These are phyloP conservation scores for Glaucomys volans DNA, from an alignment of 2,113 vertebrate genomes.

Conservation along the genomic window DNA sequence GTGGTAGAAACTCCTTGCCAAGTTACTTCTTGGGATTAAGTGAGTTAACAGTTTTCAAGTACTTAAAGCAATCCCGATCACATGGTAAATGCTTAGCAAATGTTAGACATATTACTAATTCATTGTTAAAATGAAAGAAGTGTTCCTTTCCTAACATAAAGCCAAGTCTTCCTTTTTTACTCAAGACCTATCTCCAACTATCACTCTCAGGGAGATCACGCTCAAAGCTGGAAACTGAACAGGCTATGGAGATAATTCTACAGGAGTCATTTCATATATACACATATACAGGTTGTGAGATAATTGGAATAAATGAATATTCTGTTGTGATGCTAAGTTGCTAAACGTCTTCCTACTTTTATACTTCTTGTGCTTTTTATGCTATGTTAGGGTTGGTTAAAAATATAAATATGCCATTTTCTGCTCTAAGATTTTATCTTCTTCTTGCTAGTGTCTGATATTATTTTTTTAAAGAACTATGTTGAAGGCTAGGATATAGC, in stretches of 20 bases:
- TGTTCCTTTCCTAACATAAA: neutral
- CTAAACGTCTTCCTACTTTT: neutral
- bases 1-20: neutral
- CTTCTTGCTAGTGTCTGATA: neutral
- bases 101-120: slow-evolving; percentile 43
- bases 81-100: slow-evolving; percentile 30
- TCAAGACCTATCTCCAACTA: neutral
- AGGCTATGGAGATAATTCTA: neutral
- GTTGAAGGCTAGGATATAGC: neutral
- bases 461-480: neutral
- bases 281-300: neutral
- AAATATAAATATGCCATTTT: neutral
- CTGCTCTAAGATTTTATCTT: neutral
- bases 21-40: neutral
- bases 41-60: neutral
- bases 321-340: neutral
- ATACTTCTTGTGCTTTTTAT: neutral
- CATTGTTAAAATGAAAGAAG: slow-evolving; percentile 5
- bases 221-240: neutral
- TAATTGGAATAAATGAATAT: neutral
- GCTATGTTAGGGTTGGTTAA: neutral
- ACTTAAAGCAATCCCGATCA: neutral
- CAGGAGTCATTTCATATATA: neutral
- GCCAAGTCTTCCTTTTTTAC: neutral
- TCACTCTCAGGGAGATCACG: neutral